Evolutionary conservation across 2,888 invertebrate species (phyloP).

Genomic region (Mactromeris polynyma): DNA sequence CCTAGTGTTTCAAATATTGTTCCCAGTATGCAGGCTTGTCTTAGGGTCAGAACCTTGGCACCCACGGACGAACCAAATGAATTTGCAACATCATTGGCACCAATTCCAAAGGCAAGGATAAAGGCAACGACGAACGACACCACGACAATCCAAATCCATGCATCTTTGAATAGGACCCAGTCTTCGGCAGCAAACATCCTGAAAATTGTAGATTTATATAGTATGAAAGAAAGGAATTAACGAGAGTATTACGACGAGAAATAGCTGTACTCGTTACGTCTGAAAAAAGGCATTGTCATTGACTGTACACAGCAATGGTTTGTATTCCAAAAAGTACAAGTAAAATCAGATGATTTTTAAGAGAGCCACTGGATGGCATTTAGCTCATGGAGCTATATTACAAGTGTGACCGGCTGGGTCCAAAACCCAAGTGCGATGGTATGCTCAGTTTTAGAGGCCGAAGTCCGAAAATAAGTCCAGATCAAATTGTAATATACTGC

Average conservation of each 20-base stretch:
- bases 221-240: not conserved
- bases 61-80: slow-evolving; percentile 99
- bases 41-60: slow-evolving; percentile 96
- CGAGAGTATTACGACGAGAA: not conserved
- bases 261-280: not conserved
- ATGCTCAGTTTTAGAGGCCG: too few species aligned
- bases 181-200: slow-evolving; percentile 56
- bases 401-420: too few species aligned
- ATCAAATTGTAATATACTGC: too few species aligned
- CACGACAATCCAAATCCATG: slow-evolving; percentile 93
- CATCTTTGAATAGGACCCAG: slow-evolving; percentile 67
- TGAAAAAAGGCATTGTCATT: not conserved
- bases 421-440: too few species aligned
- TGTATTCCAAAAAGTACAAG: not conserved
- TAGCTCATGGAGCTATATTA: too few species aligned
- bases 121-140: slow-evolving; percentile 98
- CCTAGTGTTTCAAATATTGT: slow-evolving; percentile 99
- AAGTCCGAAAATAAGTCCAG: too few species aligned
- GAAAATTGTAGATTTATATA: not conserved
- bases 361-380: too few species aligned
- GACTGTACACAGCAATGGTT: not conserved
- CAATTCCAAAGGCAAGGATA: slow-evolving; percentile 98
- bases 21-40: slow-evolving; percentile 97
- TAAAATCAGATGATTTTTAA: not conserved
- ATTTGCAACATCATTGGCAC: slow-evolving; percentile 99